A percentile compares a stretch with the other conserved stretches of the same genome.
phyloP scores from a whole-genome alignment of 1,140 invertebrate species.

The Megalonaias nervosa region DNA sequence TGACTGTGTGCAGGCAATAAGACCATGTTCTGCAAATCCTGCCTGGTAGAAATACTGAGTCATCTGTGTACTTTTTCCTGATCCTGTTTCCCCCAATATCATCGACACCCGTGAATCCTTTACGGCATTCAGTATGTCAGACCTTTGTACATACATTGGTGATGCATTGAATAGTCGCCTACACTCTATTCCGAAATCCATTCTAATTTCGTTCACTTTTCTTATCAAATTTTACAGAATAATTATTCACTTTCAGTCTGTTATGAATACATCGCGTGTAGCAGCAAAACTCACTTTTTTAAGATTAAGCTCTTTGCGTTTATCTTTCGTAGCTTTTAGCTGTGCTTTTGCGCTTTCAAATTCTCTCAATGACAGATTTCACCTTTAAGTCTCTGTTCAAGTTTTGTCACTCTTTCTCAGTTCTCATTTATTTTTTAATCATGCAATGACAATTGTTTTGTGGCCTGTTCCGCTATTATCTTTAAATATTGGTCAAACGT shows the following conservation, averaged over 20 bases:
- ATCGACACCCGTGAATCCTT: constrained; percentile 74
- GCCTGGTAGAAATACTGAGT: constrained; percentile 61
- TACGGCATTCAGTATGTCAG: constrained; percentile 56
- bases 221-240: constrained; percentile 21
- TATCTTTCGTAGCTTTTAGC: constrained; percentile 44
- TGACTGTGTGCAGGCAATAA: constrained; percentile 79
- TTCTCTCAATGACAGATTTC: background rate
- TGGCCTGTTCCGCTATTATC: constrained; percentile 14
- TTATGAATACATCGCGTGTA: constrained; percentile 24
- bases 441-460: background rate
- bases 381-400: background rate
- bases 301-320: constrained; percentile 48
- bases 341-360: constrained; percentile 20
- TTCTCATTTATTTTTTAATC: constrained; percentile 9
- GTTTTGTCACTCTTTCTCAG: background rate
- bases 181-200: constrained; percentile 54
- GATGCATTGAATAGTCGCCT: constrained; percentile 43
- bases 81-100: constrained; percentile 96
- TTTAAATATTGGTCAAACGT: background rate
- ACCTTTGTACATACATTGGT: constrained; percentile 61
- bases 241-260: constrained; percentile 25
- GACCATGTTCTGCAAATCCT: constrained; percentile 76
- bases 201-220: constrained; percentile 36
- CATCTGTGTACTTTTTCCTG: constrained; percentile 80
- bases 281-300: constrained; percentile 47